Evolutionary conservation across 1,140 invertebrate genomes (phyloP), one percentile per base, ranked within the genome.

Genomic region (Zaprionus lachaisei): DNA sequence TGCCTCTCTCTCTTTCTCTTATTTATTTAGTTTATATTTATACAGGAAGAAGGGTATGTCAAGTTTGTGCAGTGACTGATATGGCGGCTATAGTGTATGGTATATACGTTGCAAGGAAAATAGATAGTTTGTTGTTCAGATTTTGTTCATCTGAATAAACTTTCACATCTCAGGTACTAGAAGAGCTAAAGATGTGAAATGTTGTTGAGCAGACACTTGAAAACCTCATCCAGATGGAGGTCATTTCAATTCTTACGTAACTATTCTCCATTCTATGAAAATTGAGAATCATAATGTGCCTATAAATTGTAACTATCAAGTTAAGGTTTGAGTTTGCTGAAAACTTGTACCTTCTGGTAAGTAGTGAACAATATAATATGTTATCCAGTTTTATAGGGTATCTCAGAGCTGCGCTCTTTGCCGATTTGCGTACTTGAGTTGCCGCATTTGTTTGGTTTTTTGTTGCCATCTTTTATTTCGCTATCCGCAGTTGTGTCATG

Each of bases 401-500:
- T 51, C 20, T 24, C 11, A 24, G 0, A 12, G 11, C 11, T 24
- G 47, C 4, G 4, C 12, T 14, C 4, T 7, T 17, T n/a, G n/a
- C 6, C 2, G 0, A 17, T 3, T n/a, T 11, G 41, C 7, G 6
- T 4, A 17, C 41, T 51, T 51, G 20, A 51, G 11, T 51, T 51
- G 47, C 47, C 11, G 22, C 5, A 44, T 62, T 62, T 44, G 38
- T 62, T 31, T 44, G 12, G 7, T 62, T 62, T 70, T 20, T 56
- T 62, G 38, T 20, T 61, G 34, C 24, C 61, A 65, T 61, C 55
- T 80, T 79, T 56, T 80, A 67, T 80, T 78, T 72, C 62, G 38
- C 60, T 63, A 67, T 64, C 64, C 75, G 56, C 78, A 79, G 79
- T 87, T 89, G 83, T 89, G 84, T 72, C 81, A 84, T 83, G 84